Evolutionary conservation across 2,888 invertebrate species (phyloP).

Genomic region (Lycophotia porphyrea): DNA sequence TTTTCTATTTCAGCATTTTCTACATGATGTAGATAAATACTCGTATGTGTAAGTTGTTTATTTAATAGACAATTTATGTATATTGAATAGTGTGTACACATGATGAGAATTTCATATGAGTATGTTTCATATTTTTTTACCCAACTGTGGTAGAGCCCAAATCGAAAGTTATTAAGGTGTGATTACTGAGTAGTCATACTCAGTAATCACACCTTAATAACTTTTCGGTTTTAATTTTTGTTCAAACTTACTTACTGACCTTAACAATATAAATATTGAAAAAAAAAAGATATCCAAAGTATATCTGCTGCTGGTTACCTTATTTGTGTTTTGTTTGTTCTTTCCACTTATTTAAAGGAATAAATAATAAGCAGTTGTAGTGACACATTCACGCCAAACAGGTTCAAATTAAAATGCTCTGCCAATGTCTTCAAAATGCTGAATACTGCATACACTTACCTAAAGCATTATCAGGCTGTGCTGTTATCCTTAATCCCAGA

Average conservation of each 20-base stretch:
- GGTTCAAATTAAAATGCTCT: conserved; percentile 11
- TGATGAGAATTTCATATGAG: background rate
- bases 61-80: background rate
- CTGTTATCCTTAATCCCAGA: conserved; percentile 73
- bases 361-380: background rate
- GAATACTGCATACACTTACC: conserved; percentile 37
- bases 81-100: too few relatives aligned
- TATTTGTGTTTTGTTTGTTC: background rate
- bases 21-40: too few relatives aligned
- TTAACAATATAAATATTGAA: background rate
- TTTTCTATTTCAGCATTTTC: too few relatives aligned
- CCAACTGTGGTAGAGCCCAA: too few relatives aligned
- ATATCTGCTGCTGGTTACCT: background rate
- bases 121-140: background rate
- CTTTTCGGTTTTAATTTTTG: too few relatives aligned
- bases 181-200: background rate
- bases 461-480: conserved; percentile 71
- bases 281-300: background rate
- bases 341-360: background rate
- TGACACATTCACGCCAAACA: background rate
- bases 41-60: too few relatives aligned
- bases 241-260: background rate
- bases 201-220: too few relatives aligned
- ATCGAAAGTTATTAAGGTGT: background rate
- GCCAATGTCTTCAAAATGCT: too few relatives aligned